Conservation (phyloP, 2,888 invertebrate species). For the Blera fallax region DNA sequence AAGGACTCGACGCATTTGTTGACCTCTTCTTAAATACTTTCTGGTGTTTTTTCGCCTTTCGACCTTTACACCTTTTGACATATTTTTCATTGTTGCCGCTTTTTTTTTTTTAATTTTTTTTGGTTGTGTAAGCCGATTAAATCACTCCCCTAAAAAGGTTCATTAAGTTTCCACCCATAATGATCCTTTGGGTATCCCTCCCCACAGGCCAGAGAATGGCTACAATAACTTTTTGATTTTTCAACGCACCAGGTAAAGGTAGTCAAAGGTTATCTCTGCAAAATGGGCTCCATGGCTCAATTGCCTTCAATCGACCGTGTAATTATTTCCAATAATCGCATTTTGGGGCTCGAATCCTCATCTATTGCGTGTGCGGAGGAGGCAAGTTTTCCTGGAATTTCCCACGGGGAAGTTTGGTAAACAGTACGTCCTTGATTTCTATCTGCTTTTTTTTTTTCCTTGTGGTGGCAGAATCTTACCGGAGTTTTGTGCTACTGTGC, state of each 20-base stretch:
- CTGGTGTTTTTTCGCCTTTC: not conserved
- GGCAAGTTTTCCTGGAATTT: conserved; percentile 6
- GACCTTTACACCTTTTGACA: conserved; percentile 11
- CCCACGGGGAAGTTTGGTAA: conserved; percentile 31
- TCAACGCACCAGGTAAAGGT: not conserved
- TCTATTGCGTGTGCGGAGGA: not conserved
- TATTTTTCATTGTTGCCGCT: not conserved
- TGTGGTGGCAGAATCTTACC: not conserved
- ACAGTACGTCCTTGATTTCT: conserved; percentile 3
- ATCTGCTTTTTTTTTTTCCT: not conserved
- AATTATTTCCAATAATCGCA: conserved; percentile 53
- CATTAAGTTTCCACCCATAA: conserved; percentile 30
- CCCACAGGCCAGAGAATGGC: not conserved
- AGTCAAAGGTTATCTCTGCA: not conserved
- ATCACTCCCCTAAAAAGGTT: conserved; percentile 28
- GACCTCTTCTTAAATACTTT: not conserved
- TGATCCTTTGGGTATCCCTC: not conserved
- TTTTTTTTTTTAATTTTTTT: not conserved
- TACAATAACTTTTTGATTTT: conserved; percentile 3
- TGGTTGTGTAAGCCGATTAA: conserved; percentile 14
- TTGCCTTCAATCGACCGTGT: conserved; percentile 52
- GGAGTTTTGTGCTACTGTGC: not conserved
- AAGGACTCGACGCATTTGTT: not conserved
- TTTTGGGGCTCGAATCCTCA: not conserved
- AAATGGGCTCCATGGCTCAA: conserved; percentile 23